Evolutionary conservation across 2,113 vertebrate genomes (phyloP).

Genomic region (Halcyon senegalensis): DNA sequence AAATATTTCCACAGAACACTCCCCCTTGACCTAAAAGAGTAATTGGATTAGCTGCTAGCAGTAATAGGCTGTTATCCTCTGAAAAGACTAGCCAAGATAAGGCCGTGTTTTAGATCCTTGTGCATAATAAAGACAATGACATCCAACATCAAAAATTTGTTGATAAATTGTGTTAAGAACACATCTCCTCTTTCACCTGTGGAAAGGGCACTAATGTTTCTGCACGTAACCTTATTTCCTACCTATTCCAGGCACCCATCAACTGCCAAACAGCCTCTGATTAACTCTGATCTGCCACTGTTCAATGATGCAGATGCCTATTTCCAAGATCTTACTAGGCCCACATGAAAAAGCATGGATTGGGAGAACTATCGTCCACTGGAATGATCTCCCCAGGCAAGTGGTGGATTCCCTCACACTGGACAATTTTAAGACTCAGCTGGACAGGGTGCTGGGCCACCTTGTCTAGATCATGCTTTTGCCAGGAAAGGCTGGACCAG

Average conservation of each 20-base stretch:
- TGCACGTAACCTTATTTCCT: background rate
- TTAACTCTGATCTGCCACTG: background rate
- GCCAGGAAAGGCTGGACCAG: background rate
- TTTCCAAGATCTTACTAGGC: accelerated
- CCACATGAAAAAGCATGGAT: accelerated
- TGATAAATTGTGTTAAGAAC: background rate
- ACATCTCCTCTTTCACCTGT: background rate
- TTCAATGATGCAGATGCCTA: background rate
- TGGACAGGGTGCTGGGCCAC: background rate
- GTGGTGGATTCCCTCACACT: background rate
- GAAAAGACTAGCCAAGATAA: constrained; percentile 28
- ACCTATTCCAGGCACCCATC: background rate
- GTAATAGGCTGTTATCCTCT: constrained; percentile 36
- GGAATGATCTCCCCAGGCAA: background rate
- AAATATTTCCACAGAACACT: constrained; percentile 19
- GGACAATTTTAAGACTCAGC: background rate
- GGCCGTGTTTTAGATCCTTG: background rate
- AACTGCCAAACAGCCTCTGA: background rate
- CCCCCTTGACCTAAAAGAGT: constrained; percentile 45
- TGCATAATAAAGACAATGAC: background rate
- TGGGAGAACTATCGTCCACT: background rate
- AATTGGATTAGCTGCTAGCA: constrained; percentile 55
- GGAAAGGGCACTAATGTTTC: background rate
- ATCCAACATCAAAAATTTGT: background rate
- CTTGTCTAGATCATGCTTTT: background rate